phyloP scores from a whole-genome alignment of 2,797 vertebrate genomes.

The Sylvilagus floridanus region DNA sequence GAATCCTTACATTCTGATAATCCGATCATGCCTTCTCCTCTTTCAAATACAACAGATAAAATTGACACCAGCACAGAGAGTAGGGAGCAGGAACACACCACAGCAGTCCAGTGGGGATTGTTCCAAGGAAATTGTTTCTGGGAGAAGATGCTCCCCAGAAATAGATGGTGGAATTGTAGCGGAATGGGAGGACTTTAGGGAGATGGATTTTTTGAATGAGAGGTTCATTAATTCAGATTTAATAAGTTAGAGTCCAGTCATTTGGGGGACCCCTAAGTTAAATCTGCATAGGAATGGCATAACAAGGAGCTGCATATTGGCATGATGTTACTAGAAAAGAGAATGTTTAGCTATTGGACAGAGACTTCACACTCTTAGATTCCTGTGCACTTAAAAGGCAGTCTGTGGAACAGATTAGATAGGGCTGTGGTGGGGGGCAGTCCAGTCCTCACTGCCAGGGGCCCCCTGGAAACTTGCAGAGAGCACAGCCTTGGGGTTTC shows the following conservation, averaged over 20 bases:
- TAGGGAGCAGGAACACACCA: not conserved
- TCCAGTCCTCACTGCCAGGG: not conserved
- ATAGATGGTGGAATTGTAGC: not conserved
- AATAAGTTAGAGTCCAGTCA: not conserved
- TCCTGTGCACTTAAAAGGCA: not conserved
- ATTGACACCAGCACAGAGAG: not conserved
- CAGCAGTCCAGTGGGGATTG: not conserved
- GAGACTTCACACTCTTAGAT: not conserved
- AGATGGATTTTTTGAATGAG: slow-evolving; percentile 29
- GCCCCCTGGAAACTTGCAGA: not conserved
- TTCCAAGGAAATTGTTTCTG: not conserved
- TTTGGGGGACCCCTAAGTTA: not conserved
- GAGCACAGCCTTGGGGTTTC: not conserved
- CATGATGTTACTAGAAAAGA: not conserved
- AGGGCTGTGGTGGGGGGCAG: not conserved
- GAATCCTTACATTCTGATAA: not conserved
- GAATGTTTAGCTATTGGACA: not conserved
- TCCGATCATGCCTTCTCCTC: not conserved
- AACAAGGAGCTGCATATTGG: not conserved
- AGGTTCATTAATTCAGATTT: not conserved
- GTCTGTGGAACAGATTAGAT: not conserved
- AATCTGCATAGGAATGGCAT: not conserved
- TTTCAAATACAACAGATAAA: not conserved
- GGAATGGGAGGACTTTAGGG: not conserved
- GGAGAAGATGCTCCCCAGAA: not conserved